Evolutionary conservation across 2,888 invertebrate genomes (phyloP), one percentile per base, ranked within the genome.

Genomic region (Acleris literana): DNA sequence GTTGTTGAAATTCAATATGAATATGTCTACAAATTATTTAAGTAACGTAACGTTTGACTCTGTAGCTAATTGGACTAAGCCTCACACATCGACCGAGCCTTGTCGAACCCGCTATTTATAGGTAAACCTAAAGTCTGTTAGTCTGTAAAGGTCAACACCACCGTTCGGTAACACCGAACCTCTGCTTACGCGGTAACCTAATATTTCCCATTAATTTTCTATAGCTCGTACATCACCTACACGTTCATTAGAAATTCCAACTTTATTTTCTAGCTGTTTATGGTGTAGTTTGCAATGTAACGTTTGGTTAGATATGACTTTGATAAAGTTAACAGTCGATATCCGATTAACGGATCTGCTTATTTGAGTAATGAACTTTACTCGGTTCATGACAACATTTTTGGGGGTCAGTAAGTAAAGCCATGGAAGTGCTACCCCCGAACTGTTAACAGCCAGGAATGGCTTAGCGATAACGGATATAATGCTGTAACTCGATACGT

Each of bases 391-490:
- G 88, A 88, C 86, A 88, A 80, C 84, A 78, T 86, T 88, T 86
- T 79, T 81, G 80, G 82, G 85, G 91, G 89, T 84, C 85, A 87
- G 83, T 82, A 85, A 83, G 82, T 84, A 89, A 92, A 92, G 88
- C 92, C 92, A 75, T 81, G 72, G 77, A 92, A 92, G 85, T 92
- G 92, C 89, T 81, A 82, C 85, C 87, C 88, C 88, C 85, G 88
- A 90, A 88, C 86, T 78, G 81, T 85, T 46, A 46, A n/a, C 85
- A 85, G 85, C 84, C 89, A 88, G 87, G 84, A 81, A 87, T 87
- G 84, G 85, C 82, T 83, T 85, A 85, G 76, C 75, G 80, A 72
- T 80, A 84, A 73, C 87, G 89, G 90, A 91, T 91, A 88, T 82
- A 70, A 58, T 68, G 90, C 86, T 81, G 90, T 88, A 91, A 92